These are phyloP conservation scores for Thumatha senex DNA, from an alignment of 2,888 invertebrate genomes.

Conservation along the genomic window DNA sequence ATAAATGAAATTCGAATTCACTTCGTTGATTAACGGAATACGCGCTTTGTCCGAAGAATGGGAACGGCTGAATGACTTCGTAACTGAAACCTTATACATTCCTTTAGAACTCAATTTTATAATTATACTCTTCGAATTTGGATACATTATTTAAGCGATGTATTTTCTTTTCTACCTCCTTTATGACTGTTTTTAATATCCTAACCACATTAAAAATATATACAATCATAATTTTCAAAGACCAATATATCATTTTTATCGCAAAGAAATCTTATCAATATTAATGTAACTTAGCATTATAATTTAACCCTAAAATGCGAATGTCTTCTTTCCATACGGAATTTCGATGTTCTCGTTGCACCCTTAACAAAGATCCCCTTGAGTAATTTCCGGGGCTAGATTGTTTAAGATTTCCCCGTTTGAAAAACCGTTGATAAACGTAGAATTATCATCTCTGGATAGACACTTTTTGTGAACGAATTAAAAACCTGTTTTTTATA, in stretches of 20 bases:
- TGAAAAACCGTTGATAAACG: too few relatives aligned
- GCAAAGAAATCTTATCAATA: too few relatives aligned
- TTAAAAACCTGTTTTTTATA: too few relatives aligned
- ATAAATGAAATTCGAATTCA: slow-evolving; percentile 20
- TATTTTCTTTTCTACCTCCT: slow-evolving; percentile 23
- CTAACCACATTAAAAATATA: neutral
- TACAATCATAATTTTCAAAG: neutral
- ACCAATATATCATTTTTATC: too few relatives aligned
- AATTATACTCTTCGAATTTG: slow-evolving; percentile 6
- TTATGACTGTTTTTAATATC: neutral
- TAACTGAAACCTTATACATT: slow-evolving; percentile 25
- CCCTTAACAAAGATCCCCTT: too few relatives aligned
- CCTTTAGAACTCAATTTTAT: slow-evolving; percentile 3
- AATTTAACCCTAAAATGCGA: too few relatives aligned
- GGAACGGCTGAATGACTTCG: slow-evolving; percentile 60
- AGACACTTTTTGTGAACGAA: neutral
- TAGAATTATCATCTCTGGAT: neutral
- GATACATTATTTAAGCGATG: neutral
- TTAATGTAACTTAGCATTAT: too few relatives aligned
- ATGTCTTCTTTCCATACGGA: too few relatives aligned
- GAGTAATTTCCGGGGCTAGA: too few relatives aligned
- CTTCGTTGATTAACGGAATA: slow-evolving; percentile 48
- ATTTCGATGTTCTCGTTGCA: too few relatives aligned
- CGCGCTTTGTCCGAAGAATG: slow-evolving; percentile 37
- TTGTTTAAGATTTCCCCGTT: too few relatives aligned